phyloP scores from a whole-genome alignment of 2,113 vertebrate genomes.

The Electrona antarctica region DNA sequence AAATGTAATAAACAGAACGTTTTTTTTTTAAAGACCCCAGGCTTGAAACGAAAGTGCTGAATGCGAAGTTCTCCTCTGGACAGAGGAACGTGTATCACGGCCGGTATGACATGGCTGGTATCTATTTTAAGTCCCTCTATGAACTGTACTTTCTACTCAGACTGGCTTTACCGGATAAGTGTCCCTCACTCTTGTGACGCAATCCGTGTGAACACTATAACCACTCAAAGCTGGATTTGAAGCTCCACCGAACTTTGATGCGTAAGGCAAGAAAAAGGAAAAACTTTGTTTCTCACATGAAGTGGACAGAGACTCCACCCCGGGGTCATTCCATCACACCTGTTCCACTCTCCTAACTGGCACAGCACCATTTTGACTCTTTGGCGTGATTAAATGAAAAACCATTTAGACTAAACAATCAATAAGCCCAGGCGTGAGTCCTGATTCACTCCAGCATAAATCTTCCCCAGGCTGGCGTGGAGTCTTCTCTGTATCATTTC shows the following conservation, averaged over 20 bases:
- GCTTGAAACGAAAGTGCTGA: no score
- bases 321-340: slow-evolving; percentile 33
- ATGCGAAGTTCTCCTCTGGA: neutral
- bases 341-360: slow-evolving; percentile 45
- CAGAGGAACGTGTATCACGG: slow-evolving; percentile 27
- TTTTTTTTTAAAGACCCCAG: no score
- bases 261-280: slow-evolving; percentile 21
- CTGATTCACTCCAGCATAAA: slow-evolving; percentile 65
- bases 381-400: slow-evolving; percentile 70
- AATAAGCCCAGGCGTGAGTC: slow-evolving; percentile 63
- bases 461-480: slow-evolving; percentile 60
- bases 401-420: slow-evolving; percentile 71
- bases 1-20: no score
- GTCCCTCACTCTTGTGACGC: slow-evolving; percentile 61
- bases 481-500: slow-evolving; percentile 71
- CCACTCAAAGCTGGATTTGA: slow-evolving; percentile 73
- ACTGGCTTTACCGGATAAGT: slow-evolving; percentile 75
- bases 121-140: slow-evolving; percentile 43
- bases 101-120: slow-evolving; percentile 29
- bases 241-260: slow-evolving; percentile 66
- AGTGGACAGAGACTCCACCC: neutral
- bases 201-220: slow-evolving; percentile 57
- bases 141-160: slow-evolving; percentile 70
- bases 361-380: slow-evolving; percentile 51
- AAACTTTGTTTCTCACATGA: neutral